phyloP scores from a whole-genome alignment of 2,113 vertebrate species.

The Campylomormyrus numenius region DNA sequence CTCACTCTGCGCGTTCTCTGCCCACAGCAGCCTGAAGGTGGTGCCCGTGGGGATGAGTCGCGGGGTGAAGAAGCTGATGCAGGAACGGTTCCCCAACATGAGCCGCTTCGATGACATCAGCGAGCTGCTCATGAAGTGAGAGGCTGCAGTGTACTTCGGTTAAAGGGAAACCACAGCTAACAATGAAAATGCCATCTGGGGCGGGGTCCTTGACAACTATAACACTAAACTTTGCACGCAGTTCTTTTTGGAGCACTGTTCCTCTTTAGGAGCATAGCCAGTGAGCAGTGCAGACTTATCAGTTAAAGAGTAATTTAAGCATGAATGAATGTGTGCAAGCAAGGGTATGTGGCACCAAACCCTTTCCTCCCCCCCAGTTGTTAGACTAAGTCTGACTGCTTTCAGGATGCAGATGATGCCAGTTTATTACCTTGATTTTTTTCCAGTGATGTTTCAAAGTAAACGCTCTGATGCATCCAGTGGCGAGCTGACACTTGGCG shows the following conservation, averaged over 20 bases:
- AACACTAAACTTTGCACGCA: not conserved
- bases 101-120: constrained; percentile 85
- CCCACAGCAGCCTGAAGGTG: constrained; percentile 78
- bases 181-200: not conserved
- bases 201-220: not conserved
- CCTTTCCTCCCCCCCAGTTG: not conserved
- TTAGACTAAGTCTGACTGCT: not conserved
- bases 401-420: constrained; percentile 29
- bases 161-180: not conserved
- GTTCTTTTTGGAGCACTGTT: not conserved
- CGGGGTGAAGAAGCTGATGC: constrained; percentile 85
- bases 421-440: not conserved
- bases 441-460: constrained; percentile 35
- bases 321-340: not conserved
- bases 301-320: not conserved
- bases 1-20: not conserved
- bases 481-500: fast-evolving
- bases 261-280: not conserved
- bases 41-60: constrained; percentile 85
- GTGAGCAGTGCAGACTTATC: not conserved
- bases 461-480: constrained; percentile 39
- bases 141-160: not conserved
- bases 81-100: constrained; percentile 89
- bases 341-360: not conserved
- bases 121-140: constrained; percentile 81